Conservation (phyloP, 2,797 vertebrate species). For the Uromys caudimaculatus region DNA sequence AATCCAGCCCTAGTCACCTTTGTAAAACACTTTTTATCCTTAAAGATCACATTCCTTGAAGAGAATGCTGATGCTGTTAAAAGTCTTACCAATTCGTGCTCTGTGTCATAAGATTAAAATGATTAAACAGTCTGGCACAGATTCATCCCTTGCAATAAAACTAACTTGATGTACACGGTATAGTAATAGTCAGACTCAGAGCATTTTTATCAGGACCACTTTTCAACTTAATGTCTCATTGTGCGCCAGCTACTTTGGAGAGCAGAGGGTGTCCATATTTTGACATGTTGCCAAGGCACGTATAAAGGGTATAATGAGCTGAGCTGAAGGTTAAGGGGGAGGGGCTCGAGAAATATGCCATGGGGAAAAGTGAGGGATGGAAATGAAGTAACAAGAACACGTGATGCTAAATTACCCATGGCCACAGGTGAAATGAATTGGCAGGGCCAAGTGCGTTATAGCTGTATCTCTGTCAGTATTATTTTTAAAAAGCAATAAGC, state of each 20-base stretch:
- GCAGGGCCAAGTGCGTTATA: not conserved
- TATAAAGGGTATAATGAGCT: not conserved
- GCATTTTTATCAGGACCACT: not conserved
- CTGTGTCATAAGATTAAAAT: conserved; percentile 33
- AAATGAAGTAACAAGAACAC: conserved; percentile 23
- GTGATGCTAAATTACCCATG: not conserved
- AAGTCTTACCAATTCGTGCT: not conserved
- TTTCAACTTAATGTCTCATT: conserved; percentile 34
- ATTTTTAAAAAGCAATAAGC: not conserved
- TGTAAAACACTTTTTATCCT: not conserved
- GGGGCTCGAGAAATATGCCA: not conserved
- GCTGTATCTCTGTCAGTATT: not conserved
- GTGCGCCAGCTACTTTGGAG: not conserved
- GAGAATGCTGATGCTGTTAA: not conserved
- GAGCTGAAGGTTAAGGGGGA: conserved; percentile 40
- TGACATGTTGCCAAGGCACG: conserved; percentile 26
- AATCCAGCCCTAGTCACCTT: not conserved
- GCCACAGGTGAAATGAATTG: not conserved
- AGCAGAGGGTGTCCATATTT: not conserved
- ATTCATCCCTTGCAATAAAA: conserved; percentile 40
- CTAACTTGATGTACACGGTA: not conserved
- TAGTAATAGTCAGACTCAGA: not conserved
- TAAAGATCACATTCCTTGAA: not conserved
- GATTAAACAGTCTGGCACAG: not conserved
- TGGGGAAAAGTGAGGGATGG: not conserved